Base-by-base conservation (phyloP, 2,797 vertebrate species). In the Enteromius paludinosus region DNA sequence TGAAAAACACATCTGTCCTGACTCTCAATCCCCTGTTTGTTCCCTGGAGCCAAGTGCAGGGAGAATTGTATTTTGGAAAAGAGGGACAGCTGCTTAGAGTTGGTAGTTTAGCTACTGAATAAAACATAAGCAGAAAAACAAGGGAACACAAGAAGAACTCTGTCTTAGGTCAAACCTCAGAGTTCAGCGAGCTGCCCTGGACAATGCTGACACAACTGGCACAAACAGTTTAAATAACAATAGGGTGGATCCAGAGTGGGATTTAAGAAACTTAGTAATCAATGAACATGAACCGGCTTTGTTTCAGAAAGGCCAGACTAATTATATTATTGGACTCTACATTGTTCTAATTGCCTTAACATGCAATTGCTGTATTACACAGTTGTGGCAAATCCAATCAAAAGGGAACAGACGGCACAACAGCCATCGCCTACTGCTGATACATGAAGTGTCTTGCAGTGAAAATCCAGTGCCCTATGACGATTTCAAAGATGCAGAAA, bases 111-210 rank as follows among this genome's bases (percentile, higher is more conserved):
- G 83, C 88, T 86, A 84, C 86, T 93, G 91, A 93, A 93, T 93
- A 90, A 93, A 93, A 91, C 87, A 91, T 90, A 84, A 65, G 87
- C 62, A 86, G 68, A 90, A 85, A 91, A 89, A 89, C 80, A 82
- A 79, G n/a, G n/a, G n/a, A 90, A 89, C 82, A 92, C 90, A 92
- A 92, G 87, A 83, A 88, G 90, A 87, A 84, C 89, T 92, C 90
- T 92, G 90, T 92, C 84, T 90, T 45, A 49, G 84, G 83, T 87
- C 75, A 77, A 87, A 75, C 25, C 18, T 76, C 30, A 33, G 12
- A 68, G 18, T 59, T 76, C 49, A 59, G 18, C 14, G 1, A 14
- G 35, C 49, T 43, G 14, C 25, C 18, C 18, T 45, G 12, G 4
- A 33, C 49, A 20, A 79, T 69, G 5, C 23, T 15, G 38, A 45